Evolutionary conservation across 2,888 invertebrate genomes (phyloP).

Genomic region (Harpagoxenus sublaevis): DNA sequence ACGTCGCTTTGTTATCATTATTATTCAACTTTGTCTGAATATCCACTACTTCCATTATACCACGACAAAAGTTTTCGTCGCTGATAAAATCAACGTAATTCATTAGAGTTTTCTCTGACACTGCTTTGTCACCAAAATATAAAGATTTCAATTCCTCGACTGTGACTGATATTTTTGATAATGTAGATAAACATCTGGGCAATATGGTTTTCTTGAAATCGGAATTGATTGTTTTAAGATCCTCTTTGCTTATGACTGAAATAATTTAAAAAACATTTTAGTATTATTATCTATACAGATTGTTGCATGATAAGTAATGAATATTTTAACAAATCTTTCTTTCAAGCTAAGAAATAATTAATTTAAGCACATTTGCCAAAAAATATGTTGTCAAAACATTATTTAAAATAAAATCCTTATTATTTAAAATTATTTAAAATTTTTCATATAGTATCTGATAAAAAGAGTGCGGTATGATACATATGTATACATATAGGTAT

Average conservation of each 20-base stretch:
- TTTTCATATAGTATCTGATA: not conserved
- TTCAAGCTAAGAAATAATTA: not conserved
- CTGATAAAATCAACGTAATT: slow-evolving; percentile 67
- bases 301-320: not conserved
- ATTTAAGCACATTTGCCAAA: not conserved
- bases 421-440: not conserved
- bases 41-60: slow-evolving; percentile 72
- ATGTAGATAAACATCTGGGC: not conserved
- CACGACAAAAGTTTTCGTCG: slow-evolving; percentile 74
- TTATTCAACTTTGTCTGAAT: slow-evolving; percentile 64
- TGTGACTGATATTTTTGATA: slow-evolving; percentile 59
- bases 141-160: slow-evolving; percentile 66
- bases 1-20: slow-evolving; percentile 62
- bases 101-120: slow-evolving; percentile 57
- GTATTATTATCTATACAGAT: not conserved
- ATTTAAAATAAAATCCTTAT: not conserved
- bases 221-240: slow-evolving; percentile 53
- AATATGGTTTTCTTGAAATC: slow-evolving; percentile 61
- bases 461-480: not conserved
- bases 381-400: not conserved
- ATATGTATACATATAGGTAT: too few species aligned
- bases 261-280: not conserved
- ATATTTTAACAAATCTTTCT: not conserved
- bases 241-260: slow-evolving; percentile 28
- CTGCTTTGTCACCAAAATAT: slow-evolving; percentile 74